Evolutionary conservation across 2,797 vertebrate genomes (phyloP), one percentile per base, ranked within the genome.

Genomic region (Poliocrania exsul): DNA sequence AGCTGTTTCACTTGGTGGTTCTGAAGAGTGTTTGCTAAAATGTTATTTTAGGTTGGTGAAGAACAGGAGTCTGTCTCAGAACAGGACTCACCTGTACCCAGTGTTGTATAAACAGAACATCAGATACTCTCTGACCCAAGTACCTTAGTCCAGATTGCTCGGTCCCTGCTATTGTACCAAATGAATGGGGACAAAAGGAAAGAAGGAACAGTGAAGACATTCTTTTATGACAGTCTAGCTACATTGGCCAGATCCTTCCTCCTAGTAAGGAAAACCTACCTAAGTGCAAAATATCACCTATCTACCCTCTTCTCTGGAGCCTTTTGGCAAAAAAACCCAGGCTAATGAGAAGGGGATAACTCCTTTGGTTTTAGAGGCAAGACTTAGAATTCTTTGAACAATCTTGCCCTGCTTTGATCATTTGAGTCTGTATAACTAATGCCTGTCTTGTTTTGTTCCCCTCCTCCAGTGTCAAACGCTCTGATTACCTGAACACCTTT

Each of bases 401-500:
- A 60, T 86, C 44, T 69, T 67, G 8, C 20, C 16, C 24, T 51
- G 42, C 33, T 83, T 54, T 58, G 35, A 53, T 38, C 19, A 26
- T 57, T 77, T 92, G 33, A 50, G 16, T 72, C 73, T 56, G 56
- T 73, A 61, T 12, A 79, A 75, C 49, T 93, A 84, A 95, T 29
- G 6, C 16, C 37, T 93, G 17, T 62, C 69, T 92, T 84, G 40
- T 61, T 91, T 86, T 79, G 28, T 96, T 58, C 16, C 47, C 49
- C 47, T 16, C 16, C 7, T 2, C 60, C 97, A 99, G 99, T 0
- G 98, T 99, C 87, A 98, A 97, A 19, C 99, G 98, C 25, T 97
- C 98, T 5, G 99, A 99, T 97, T 99, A 99, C 98, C 94, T 99
- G 97, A 99, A 98, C 97, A 99, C 99, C 28, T 99, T 99, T 89